These are phyloP conservation scores for Salvator merianae DNA, from an alignment of 2,113 vertebrate genomes.

Conservation along the genomic window DNA sequence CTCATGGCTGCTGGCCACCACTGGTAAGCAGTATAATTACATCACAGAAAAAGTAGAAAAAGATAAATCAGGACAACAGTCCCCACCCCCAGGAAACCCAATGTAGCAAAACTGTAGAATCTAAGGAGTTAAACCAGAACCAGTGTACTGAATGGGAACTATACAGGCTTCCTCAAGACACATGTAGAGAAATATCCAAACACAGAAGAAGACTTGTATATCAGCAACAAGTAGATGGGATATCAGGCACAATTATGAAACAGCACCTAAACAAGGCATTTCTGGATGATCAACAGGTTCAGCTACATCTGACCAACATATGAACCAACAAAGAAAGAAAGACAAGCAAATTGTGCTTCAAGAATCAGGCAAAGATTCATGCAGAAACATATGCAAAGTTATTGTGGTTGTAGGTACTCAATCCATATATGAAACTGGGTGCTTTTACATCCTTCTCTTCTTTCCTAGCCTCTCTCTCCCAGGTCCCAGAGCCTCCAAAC, in stretches of 20 bases:
- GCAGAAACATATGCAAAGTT: too few relatives aligned
- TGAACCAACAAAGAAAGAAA: too few relatives aligned
- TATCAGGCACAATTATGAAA: not conserved
- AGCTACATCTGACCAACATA: not conserved
- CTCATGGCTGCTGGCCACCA: too few relatives aligned
- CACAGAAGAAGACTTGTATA: not conserved
- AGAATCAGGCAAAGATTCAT: not conserved
- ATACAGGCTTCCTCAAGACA: not conserved
- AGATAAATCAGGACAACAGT: conserved; percentile 26
- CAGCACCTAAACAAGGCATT: not conserved
- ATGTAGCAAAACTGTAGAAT: conserved; percentile 30
- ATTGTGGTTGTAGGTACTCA: too few relatives aligned
- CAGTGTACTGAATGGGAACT: not conserved
- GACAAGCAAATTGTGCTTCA: not conserved
- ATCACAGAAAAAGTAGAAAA: not conserved
- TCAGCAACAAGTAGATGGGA: not conserved
- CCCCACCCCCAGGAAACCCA: not conserved
- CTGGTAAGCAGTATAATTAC: not conserved
- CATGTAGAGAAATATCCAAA: not conserved
- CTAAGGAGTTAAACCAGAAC: not conserved
- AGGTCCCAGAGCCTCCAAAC: too few relatives aligned
- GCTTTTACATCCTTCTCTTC: too few relatives aligned
- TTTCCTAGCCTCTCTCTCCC: too few relatives aligned
- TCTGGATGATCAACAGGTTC: not conserved
- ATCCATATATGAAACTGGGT: too few relatives aligned